Evolutionary conservation across 2,888 invertebrate genomes (phyloP).

Genomic region (Rotaria sp.): DNA sequence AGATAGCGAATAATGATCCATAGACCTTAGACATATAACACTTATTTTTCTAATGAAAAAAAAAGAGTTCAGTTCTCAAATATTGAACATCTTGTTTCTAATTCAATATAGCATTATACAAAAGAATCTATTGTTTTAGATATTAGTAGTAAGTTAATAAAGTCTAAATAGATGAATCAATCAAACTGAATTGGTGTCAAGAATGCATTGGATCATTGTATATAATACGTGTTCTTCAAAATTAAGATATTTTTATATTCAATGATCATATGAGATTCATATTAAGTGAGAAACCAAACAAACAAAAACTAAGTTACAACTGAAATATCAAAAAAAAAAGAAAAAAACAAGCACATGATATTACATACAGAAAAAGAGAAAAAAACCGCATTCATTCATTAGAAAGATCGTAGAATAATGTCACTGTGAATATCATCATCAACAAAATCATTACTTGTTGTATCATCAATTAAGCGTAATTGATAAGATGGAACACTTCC

Average conservation of each 20-base stretch:
- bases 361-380: background rate
- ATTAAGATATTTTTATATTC: background rate
- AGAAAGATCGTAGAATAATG: constrained; percentile 1
- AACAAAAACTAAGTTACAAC: constrained; percentile 7
- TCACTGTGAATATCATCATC: background rate
- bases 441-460: background rate
- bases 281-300: background rate
- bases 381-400: background rate
- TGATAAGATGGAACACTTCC: background rate
- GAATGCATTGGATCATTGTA: too few relatives aligned
- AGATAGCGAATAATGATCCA: background rate
- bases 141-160: too few relatives aligned
- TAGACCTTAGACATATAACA: background rate
- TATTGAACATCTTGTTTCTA: too few relatives aligned
- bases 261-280: background rate
- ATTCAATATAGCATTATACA: too few relatives aligned
- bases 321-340: background rate
- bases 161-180: too few relatives aligned
- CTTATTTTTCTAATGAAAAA: background rate
- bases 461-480: background rate
- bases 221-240: background rate
- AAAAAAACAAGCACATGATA: background rate
- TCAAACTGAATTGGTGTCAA: too few relatives aligned
- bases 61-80: background rate
- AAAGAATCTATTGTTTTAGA: too few relatives aligned